Percentiles rank a stretch among this genome's conserved stretches.
phyloP scores from a whole-genome alignment of 2,797 vertebrate genomes.

The Fundulus diaphanus region DNA sequence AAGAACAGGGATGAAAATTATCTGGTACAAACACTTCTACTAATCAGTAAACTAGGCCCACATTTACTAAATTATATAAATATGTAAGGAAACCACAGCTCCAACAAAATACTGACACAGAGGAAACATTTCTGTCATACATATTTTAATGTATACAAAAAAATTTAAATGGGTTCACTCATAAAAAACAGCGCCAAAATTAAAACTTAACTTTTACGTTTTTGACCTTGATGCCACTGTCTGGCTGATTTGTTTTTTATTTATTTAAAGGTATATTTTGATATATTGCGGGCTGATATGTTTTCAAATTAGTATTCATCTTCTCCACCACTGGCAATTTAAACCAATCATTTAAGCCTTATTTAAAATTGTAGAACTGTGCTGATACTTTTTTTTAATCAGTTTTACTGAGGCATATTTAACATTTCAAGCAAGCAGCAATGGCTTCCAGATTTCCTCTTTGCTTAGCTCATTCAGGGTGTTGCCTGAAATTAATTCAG shows the following conservation, averaged over 20 bases:
- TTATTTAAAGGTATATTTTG: background rate
- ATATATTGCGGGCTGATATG: background rate
- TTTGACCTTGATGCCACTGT: background rate
- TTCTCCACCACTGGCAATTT: background rate
- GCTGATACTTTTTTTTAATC: conserved; percentile 32
- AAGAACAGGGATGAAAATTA: background rate
- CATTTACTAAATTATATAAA: background rate
- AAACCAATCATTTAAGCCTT: background rate
- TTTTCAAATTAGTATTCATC: background rate
- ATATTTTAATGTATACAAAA: background rate
- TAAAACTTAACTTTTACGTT: background rate
- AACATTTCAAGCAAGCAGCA: conserved; percentile 23
- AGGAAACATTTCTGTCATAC: background rate
- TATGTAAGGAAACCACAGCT: too few relatives aligned
- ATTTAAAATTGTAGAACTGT: conserved; percentile 7
- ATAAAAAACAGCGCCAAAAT: background rate
- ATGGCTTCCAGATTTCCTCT: conserved; percentile 43
- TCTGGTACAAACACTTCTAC: background rate
- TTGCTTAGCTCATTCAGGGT: conserved; percentile 37
- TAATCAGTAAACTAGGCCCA: background rate
- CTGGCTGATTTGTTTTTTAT: background rate
- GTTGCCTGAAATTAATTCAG: conserved; percentile 44
- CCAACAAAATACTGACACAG: background rate
- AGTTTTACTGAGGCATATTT: conserved; percentile 37
- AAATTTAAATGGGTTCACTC: background rate